phyloP scores from a whole-genome alignment of 2,888 invertebrate genomes.

The Neria commutata region DNA sequence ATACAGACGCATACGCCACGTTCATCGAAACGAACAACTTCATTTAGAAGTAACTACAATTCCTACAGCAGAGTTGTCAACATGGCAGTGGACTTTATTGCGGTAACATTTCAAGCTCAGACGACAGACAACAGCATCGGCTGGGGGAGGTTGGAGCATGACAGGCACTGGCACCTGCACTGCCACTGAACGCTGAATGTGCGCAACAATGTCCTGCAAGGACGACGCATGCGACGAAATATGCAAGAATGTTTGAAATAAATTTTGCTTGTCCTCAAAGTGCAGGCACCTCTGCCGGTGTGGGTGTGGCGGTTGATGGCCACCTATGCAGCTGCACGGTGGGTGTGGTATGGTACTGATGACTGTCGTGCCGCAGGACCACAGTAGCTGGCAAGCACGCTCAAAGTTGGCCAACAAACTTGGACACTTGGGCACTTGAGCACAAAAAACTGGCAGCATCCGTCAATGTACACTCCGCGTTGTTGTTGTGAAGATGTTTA shows the following conservation, averaged over 20 bases:
- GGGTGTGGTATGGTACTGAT: no score
- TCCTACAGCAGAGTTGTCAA: conserved; percentile 16
- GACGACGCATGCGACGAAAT: neutral
- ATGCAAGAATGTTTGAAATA: conserved; percentile 18
- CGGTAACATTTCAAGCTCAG: neutral
- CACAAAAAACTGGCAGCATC: no score
- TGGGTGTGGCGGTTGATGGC: neutral
- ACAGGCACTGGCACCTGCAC: no score
- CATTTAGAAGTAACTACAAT: conserved; percentile 11
- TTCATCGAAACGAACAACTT: conserved; percentile 3
- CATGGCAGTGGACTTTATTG: conserved; percentile 13
- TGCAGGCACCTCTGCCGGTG: neutral
- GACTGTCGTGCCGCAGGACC: no score
- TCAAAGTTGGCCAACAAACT: no score
- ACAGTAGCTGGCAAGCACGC: no score
- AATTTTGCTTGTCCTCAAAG: conserved; percentile 10
- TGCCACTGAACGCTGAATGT: neutral
- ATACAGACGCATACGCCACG: conserved; percentile 8
- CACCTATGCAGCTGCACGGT: no score
- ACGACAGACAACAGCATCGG: neutral
- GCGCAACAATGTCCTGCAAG: neutral
- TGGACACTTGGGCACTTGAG: no score
- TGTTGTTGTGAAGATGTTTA: no score
- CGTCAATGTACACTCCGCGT: no score
- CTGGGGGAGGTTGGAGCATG: no score